phyloP scores from a whole-genome alignment of 2,797 vertebrate genomes.

The Martes flavigula region DNA sequence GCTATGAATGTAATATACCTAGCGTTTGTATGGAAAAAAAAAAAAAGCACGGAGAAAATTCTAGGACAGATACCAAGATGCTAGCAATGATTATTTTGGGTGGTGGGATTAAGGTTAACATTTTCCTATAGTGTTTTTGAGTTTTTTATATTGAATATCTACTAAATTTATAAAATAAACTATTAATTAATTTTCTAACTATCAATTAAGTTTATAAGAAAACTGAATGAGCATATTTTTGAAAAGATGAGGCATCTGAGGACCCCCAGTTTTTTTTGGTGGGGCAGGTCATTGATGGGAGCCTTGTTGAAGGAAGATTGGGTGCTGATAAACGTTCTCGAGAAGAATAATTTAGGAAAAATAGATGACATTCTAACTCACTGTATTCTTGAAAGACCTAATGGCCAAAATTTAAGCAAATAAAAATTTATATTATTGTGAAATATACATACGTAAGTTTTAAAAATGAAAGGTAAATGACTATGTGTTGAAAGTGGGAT shows the following conservation, averaged over 20 bases:
- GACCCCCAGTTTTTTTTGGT: neutral
- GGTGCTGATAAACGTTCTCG: neutral
- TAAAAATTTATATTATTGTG: neutral
- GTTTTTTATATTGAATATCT: neutral
- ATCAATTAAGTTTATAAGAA: neutral
- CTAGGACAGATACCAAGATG: neutral
- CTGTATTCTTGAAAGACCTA: neutral
- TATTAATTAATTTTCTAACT: neutral
- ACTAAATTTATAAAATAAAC: neutral
- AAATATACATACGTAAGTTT: neutral
- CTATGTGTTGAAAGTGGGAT: neutral
- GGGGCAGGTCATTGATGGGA: neutral
- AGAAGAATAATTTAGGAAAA: neutral
- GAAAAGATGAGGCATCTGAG: neutral
- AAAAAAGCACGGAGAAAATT: neutral
- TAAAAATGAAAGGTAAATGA: neutral
- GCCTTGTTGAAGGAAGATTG: neutral
- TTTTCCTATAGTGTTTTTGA: neutral
- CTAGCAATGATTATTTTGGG: neutral
- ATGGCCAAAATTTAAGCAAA: neutral
- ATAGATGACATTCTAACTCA: neutral
- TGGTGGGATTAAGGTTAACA: neutral
- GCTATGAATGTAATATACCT: neutral
- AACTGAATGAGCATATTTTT: neutral
- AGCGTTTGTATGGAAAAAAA: neutral